A percentile compares a stretch with the other conserved stretches of the same genome.
Conservation (phyloP, 1,140 invertebrate genomes). For the Drosophila lacertosa region DNA sequence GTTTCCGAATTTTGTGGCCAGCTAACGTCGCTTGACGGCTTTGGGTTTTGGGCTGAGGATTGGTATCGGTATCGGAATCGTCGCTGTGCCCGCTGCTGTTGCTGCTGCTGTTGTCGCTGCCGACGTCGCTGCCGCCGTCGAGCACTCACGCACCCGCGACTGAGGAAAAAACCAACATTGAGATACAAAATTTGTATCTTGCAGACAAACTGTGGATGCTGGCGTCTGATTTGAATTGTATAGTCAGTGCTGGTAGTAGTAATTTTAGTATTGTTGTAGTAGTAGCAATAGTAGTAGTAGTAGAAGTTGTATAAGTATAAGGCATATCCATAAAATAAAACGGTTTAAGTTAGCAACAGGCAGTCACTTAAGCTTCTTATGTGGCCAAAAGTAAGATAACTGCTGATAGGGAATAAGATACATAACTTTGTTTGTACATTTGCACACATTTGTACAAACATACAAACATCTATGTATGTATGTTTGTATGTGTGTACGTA, state of each 20-base stretch:
- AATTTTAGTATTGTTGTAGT: background rate
- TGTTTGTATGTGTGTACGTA: background rate
- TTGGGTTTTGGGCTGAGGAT: slow-evolving; percentile 10
- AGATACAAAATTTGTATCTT: slow-evolving; percentile 28
- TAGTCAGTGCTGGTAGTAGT: background rate
- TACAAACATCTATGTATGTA: background rate
- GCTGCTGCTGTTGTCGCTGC: slow-evolving; percentile 21
- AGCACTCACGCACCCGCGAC: slow-evolving; percentile 23
- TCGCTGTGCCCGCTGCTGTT: slow-evolving; percentile 47
- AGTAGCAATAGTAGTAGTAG: background rate
- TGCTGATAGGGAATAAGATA: slow-evolving; percentile 18
- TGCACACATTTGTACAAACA: background rate
- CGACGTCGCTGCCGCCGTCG: slow-evolving; percentile 55
- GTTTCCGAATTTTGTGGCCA: slow-evolving; percentile 13
- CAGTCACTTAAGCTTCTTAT: background rate
- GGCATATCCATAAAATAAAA: slow-evolving; percentile 28
- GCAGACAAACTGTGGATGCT: slow-evolving; percentile 24
- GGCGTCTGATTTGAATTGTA: background rate
- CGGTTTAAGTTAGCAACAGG: slow-evolving; percentile 29
- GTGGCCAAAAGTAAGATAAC: slow-evolving; percentile 12
- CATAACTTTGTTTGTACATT: no score
- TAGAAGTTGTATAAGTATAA: background rate
- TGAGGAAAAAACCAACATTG: slow-evolving; percentile 26
- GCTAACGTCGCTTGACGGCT: background rate
- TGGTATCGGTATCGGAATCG: background rate